Percentiles rank a stretch among this genome's conserved stretches.
Conservation (phyloP, 2,888 invertebrate genomes). For the Cepaea hortensis region DNA sequence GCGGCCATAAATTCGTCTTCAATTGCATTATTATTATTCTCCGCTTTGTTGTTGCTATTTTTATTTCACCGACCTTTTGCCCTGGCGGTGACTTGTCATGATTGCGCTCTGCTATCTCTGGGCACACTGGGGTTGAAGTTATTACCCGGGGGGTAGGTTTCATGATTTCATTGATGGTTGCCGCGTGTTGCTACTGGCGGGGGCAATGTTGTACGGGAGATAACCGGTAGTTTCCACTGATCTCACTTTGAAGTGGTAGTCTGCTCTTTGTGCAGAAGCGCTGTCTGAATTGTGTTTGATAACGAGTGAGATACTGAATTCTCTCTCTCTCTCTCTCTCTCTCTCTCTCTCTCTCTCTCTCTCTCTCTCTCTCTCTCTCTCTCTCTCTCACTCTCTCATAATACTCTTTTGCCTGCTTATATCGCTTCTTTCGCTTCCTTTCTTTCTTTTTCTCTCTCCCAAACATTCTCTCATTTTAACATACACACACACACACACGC, state of each 20-base stretch:
- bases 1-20: no score
- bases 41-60: background rate
- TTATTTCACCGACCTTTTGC: background rate
- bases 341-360: background rate
- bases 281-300: background rate
- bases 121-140: no score
- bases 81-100: background rate
- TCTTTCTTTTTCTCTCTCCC: no score
- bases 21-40: background rate
- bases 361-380: background rate
- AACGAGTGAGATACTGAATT: background rate
- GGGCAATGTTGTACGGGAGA: background rate
- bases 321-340: background rate
- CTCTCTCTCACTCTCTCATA: background rate
- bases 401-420: no score
- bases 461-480: no score
- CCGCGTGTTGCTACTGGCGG: no score
- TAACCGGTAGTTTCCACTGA: slow-evolving; percentile 10
- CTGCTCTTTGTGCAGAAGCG: background rate
- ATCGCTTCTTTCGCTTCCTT: no score
- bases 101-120: background rate
- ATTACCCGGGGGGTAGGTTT: no score
- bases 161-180: no score
- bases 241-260: slow-evolving; percentile 6
- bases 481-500: no score